Evolutionary conservation across 2,797 vertebrate genomes (phyloP), one percentile per base, ranked within the genome.

Genomic region (Huso huso): DNA sequence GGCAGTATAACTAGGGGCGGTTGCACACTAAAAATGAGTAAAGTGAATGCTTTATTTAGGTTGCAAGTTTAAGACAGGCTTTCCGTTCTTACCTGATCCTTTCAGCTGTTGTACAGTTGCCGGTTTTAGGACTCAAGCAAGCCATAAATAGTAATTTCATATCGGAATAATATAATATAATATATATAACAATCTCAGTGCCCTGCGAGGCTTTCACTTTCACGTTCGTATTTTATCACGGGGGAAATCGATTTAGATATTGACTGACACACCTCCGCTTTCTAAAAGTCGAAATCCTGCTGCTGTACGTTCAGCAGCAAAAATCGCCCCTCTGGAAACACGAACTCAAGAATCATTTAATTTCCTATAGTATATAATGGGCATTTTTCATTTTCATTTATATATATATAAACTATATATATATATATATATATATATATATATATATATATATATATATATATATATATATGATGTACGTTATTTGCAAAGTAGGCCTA

Each of bases 121-220:
- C 95, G 0, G 95, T 95, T 76, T 86, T 86, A 8, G 90, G 89
- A 72, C 88, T 88, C 6, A 95, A 89, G 11, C 85, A 83, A 7
- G 94, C 94, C 66, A 98, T 70, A 69, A 98, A 84, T 5, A 98
- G 89, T 77, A 98, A 72, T 78, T 84, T 91, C 96, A 96, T 96
- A 3, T 76, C 81, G 69, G 37, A 63, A 68, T 9, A 68, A 67
- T 67, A 49, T 18, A 18, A 18, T 18, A 18, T 18, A 18, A 49
- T 53, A 68, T 8, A 68, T 23, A 67, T 67, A 49, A 60, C 66
- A 61, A 67, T 61, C n/a, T 50, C 66, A 67, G 48, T 62, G 58
- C 10, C 49, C 59, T 4, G 18, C 66, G 15, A 18, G 15, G 15
- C 15, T 1, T 1, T 18, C 15, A 67, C 62, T 12, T n/a, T 60